Percentiles rank a stretch among this genome's conserved stretches.
phyloP scores from a whole-genome alignment of 1,140 invertebrate species.

The Aphelinus atriplicis region DNA sequence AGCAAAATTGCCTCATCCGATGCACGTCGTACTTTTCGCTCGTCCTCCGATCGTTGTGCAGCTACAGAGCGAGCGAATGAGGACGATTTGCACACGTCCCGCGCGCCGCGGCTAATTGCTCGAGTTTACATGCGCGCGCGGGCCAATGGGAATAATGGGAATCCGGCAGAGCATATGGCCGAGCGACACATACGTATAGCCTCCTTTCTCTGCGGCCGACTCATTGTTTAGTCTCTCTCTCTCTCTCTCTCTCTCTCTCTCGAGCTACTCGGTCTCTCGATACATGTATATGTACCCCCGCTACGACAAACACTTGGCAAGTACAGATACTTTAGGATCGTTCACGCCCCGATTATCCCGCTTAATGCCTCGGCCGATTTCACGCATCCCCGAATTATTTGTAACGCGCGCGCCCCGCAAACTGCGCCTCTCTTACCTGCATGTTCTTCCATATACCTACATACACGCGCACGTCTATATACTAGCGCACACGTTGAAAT shows the following conservation, averaged over 20 bases:
- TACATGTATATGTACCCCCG: not conserved
- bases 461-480: too few relatives aligned
- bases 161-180: too few relatives aligned
- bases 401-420: conserved; percentile 32
- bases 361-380: conserved; percentile 60
- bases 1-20: too few relatives aligned
- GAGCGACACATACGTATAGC: not conserved
- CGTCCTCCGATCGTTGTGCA: too few relatives aligned
- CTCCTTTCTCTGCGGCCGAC: not conserved
- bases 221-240: conserved; percentile 12
- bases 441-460: too few relatives aligned
- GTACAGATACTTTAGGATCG: conserved; percentile 44
- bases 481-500: conserved; percentile 7
- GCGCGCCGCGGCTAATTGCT: too few relatives aligned
- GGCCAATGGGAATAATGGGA: too few relatives aligned
- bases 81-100: too few relatives aligned
- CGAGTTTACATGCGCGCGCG: not conserved
- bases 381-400: conserved; percentile 64
- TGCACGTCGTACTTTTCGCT: too few relatives aligned
- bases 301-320: not conserved
- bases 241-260: conserved; percentile 5
- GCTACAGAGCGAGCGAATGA: too few relatives aligned
- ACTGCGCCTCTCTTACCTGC: too few relatives aligned
- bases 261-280: not conserved
- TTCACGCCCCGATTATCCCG: conserved; percentile 61